Percentiles rank a stretch among this genome's conserved stretches.
These are phyloP conservation scores for Anarsia innoxiella DNA, from an alignment of 2,888 invertebrate species.

Conservation along the genomic window DNA sequence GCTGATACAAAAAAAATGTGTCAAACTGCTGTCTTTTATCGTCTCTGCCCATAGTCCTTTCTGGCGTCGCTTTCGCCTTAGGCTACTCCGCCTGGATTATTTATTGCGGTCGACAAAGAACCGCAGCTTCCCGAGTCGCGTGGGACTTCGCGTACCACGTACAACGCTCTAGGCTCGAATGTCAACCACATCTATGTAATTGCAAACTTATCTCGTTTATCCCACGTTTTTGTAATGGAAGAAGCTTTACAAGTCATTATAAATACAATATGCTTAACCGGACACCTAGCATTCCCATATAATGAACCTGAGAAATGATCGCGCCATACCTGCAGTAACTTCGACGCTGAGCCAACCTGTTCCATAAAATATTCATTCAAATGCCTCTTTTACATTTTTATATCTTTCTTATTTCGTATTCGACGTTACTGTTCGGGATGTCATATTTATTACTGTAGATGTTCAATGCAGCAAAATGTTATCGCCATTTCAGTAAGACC, in stretches of 20 bases:
- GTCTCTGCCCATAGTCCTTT: constrained; percentile 32
- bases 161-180: constrained; percentile 44
- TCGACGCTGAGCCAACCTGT: constrained; percentile 26
- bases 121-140: constrained; percentile 58
- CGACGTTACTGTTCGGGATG: constrained; percentile 27
- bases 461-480: constrained; percentile 13
- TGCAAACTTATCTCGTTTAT: constrained; percentile 45
- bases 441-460: constrained; percentile 30
- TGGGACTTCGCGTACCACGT: constrained; percentile 42
- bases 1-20: constrained; percentile 51
- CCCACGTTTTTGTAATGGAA: constrained; percentile 32
- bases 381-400: constrained; percentile 37
- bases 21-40: constrained; percentile 50
- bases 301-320: constrained; percentile 20
- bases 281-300: constrained; percentile 5
- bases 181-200: constrained; percentile 57
- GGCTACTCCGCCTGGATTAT: constrained; percentile 32
- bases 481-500: too few species aligned
- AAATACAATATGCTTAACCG: constrained; percentile 14
- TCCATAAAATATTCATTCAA: constrained; percentile 40
- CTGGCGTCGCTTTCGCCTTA: constrained; percentile 24
- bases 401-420: constrained; percentile 34
- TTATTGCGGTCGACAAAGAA: constrained; percentile 41
- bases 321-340: constrained; percentile 19
- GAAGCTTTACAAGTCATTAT: constrained; percentile 25